These are phyloP conservation scores for Drosophila parabipectinata DNA, from an alignment of 1,140 invertebrate genomes.

Conservation along the genomic window DNA sequence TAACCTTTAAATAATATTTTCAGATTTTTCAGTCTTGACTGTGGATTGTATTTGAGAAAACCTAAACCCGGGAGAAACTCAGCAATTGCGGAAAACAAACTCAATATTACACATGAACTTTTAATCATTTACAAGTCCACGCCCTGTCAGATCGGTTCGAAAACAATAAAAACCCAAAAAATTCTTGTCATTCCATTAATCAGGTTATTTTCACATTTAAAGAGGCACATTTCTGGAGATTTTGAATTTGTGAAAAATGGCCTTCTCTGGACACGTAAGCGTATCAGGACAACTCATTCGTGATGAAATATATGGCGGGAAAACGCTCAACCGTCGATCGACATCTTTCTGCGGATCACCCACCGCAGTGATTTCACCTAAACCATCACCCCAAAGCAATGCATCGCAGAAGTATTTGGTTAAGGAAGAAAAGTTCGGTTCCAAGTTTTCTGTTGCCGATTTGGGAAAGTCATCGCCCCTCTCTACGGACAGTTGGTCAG, in stretches of 20 bases:
- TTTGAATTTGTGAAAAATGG: not conserved
- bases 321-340: not conserved
- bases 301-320: not conserved
- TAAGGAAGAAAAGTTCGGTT: too few relatives aligned
- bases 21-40: not conserved
- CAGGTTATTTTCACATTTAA: not conserved
- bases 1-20: too few relatives aligned
- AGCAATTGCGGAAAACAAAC: not conserved
- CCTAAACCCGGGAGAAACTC: not conserved
- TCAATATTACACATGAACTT: not conserved
- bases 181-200: not conserved
- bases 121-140: not conserved
- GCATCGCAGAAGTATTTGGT: not conserved
- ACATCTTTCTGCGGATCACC: not conserved
- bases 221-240: not conserved
- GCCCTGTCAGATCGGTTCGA: not conserved
- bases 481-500: not conserved
- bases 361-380: not conserved
- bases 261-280: not conserved
- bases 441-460: too few relatives aligned
- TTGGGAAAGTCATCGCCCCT: not conserved
- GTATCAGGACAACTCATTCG: not conserved
- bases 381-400: not conserved
- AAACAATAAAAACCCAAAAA: constrained; percentile 1
- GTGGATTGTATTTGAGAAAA: not conserved